Evolutionary conservation across 2,113 vertebrate genomes (phyloP).

Genomic region (Tichodroma muraria): DNA sequence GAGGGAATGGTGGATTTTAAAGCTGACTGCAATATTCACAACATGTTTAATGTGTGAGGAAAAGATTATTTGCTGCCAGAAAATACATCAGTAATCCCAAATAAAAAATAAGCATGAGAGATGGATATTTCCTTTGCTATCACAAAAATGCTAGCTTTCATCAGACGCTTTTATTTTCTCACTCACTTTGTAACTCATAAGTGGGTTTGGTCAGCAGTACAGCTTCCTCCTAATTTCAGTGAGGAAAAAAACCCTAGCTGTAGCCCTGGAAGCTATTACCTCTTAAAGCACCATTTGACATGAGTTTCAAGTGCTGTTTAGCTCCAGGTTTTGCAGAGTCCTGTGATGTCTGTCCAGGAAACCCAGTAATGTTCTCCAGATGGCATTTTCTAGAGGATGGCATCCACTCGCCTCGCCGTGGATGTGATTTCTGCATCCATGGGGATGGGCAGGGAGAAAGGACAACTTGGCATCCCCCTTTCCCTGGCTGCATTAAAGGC

Average conservation of each 20-base stretch:
- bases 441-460: background rate
- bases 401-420: rapidly evolving
- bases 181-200: background rate
- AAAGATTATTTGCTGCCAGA: constrained; percentile 35
- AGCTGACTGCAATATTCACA: constrained; percentile 29
- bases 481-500: background rate
- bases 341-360: constrained; percentile 2
- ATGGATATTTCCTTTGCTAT: constrained; percentile 12
- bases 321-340: background rate
- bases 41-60: background rate
- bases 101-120: background rate
- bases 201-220: constrained; percentile 5
- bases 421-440: background rate
- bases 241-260: background rate
- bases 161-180: constrained; percentile 7
- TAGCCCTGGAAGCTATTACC: background rate
- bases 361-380: constrained; percentile 8
- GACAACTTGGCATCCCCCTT: background rate
- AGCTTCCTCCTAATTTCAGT: background rate
- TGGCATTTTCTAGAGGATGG: constrained; percentile 26
- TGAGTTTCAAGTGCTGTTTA: background rate
- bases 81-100: constrained; percentile 19
- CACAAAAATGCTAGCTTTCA: background rate
- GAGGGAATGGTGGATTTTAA: constrained; percentile 33
- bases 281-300: background rate